Evolutionary conservation across 1,140 invertebrate species (phyloP).

Genomic region (Scaptodrosophila lebanonensis): DNA sequence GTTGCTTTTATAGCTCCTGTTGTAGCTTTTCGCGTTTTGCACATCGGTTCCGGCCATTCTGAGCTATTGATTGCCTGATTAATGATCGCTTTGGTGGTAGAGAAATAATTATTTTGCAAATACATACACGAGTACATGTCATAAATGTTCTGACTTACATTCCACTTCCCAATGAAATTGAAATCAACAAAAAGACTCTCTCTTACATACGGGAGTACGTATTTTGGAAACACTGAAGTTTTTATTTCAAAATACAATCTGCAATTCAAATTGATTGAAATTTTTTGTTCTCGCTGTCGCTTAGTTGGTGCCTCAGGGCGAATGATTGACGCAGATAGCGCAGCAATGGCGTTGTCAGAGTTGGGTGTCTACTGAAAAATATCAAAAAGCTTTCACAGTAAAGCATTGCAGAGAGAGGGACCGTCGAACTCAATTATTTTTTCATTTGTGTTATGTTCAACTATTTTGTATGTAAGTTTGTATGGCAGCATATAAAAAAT

Average conservation of each 20-base stretch:
- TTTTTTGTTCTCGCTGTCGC: slow-evolving; percentile 22
- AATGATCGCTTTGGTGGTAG: slow-evolving; percentile 43
- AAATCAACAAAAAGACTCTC: too few species aligned
- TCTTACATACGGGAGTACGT: too few species aligned
- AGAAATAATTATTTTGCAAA: slow-evolving; percentile 61
- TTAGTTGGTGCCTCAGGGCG: slow-evolving; percentile 25
- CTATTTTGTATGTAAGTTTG: too few species aligned
- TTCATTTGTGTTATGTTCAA: too few species aligned
- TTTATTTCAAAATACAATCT: too few species aligned
- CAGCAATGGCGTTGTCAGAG: slow-evolving; percentile 4
- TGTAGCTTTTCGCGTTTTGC: too few species aligned
- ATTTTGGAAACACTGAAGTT: too few species aligned
- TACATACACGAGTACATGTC: slow-evolving; percentile 9
- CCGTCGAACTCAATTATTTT: background rate
- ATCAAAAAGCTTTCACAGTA: slow-evolving; percentile 34
- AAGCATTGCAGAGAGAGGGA: background rate
- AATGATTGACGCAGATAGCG: slow-evolving; percentile 44
- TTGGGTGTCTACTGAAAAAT: slow-evolving; percentile 23
- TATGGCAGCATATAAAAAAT: too few species aligned
- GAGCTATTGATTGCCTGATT: slow-evolving; percentile 35
- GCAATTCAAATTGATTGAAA: slow-evolving; percentile 36
- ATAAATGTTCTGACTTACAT: too few species aligned
- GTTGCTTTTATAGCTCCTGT: too few species aligned
- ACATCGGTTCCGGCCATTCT: too few species aligned
- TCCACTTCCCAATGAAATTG: too few species aligned